Conservation (phyloP, 1,140 invertebrate species). For the Leptopilina boulardi region DNA sequence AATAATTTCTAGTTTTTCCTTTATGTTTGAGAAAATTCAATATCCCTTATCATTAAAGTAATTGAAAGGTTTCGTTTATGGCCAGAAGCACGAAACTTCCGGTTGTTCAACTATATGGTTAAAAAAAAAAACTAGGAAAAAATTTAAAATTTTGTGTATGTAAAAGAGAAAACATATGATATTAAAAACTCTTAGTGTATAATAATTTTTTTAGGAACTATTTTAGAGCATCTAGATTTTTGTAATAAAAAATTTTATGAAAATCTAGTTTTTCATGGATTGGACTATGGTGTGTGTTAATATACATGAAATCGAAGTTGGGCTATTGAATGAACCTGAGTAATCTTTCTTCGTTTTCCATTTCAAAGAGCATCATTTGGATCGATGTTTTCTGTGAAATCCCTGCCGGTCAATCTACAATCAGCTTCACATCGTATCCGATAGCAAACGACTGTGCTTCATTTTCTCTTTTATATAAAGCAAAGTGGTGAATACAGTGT, state of each 20-base stretch:
- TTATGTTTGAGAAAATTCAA: too few relatives aligned
- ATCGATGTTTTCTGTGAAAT: background rate
- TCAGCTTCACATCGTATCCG: slow-evolving; percentile 6
- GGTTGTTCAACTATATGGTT: background rate
- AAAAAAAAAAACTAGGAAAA: background rate
- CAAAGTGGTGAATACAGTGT: slow-evolving; percentile 15
- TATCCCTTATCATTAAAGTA: background rate
- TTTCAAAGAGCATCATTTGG: slow-evolving; percentile 15
- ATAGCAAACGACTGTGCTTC: background rate
- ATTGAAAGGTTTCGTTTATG: slow-evolving; percentile 11
- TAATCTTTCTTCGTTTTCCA: slow-evolving; percentile 28
- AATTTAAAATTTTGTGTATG: background rate
- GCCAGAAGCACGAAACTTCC: slow-evolving; percentile 4
- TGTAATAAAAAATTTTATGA: background rate
- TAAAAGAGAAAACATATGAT: too few relatives aligned
- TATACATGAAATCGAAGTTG: background rate
- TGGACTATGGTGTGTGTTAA: too few relatives aligned
- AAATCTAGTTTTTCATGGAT: background rate
- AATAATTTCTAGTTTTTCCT: too few relatives aligned
- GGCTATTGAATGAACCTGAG: background rate
- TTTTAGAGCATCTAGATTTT: too few relatives aligned
- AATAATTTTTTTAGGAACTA: too few relatives aligned
- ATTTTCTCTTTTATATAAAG: background rate
- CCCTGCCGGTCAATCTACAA: slow-evolving; percentile 7
- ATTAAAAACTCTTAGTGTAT: too few relatives aligned